phyloP scores from a whole-genome alignment of 2,797 vertebrate genomes.

The Poeciliopsis paucimaculata region DNA sequence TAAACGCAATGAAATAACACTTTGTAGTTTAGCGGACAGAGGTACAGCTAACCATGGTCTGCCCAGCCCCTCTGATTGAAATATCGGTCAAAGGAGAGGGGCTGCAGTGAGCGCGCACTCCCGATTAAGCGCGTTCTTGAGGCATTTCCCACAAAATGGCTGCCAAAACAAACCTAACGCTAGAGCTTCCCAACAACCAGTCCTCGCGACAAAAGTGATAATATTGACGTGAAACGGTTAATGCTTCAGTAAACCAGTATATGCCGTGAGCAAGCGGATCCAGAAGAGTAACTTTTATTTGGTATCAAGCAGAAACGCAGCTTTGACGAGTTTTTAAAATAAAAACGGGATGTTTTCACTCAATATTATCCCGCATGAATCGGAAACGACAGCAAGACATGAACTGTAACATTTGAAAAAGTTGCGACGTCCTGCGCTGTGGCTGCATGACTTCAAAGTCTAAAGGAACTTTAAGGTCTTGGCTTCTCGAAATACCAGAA shows the following conservation, averaged over 20 bases:
- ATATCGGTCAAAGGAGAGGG: constrained; percentile 77
- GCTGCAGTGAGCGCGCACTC: constrained; percentile 77
- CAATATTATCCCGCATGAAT: background rate
- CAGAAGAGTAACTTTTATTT: background rate
- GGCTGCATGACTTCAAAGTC: background rate
- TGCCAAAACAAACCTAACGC: constrained; percentile 86
- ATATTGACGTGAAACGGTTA: background rate
- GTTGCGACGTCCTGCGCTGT: background rate
- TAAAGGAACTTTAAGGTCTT: background rate
- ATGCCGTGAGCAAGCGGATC: background rate
- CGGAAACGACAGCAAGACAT: background rate
- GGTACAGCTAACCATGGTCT: constrained; percentile 67
- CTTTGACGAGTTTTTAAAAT: background rate
- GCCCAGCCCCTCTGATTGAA: constrained; percentile 80
- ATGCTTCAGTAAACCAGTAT: no score
- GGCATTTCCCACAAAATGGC: constrained; percentile 85
- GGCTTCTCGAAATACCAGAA: background rate
- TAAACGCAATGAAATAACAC: constrained; percentile 30
- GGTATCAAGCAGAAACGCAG: background rate
- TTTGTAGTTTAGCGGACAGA: constrained; percentile 55
- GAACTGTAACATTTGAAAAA: no score
- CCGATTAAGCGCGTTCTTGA: constrained; percentile 70
- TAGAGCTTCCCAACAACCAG: background rate
- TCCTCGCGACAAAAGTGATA: background rate
- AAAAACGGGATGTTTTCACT: background rate